Evolutionary conservation across 2,113 vertebrate genomes (phyloP).

Genomic region (Megaceryle maxima): DNA sequence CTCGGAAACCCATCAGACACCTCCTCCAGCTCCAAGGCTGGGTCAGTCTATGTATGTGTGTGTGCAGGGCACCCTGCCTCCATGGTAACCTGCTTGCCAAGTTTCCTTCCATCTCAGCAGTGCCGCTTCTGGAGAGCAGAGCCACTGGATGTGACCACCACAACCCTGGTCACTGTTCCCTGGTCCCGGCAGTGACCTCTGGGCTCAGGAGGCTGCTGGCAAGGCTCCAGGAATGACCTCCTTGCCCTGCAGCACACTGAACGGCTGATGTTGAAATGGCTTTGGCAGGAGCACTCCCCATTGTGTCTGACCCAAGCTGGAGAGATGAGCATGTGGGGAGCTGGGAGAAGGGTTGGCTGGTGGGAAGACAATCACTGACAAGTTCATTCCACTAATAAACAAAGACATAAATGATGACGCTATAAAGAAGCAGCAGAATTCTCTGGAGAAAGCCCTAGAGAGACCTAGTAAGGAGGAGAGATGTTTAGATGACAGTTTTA

Average conservation of each 20-base stretch:
- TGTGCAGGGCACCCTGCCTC: background rate
- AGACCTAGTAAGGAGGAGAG: slow-evolving; percentile 48
- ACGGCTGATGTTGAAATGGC: background rate
- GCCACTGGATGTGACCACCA: background rate
- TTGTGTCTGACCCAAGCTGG: slow-evolving; percentile 12
- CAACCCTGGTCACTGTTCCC: background rate
- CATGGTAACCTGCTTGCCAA: background rate
- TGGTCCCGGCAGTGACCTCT: background rate
- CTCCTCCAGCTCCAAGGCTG: background rate
- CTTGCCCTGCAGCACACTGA: background rate
- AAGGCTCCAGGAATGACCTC: background rate
- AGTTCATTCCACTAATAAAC: slow-evolving; percentile 56
- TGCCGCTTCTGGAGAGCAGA: background rate
- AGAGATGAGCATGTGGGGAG: slow-evolving; percentile 23
- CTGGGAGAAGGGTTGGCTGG: slow-evolving; percentile 4
- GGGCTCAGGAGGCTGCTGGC: rapidly evolving
- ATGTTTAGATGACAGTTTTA: slow-evolving; percentile 60
- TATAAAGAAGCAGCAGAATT: slow-evolving; percentile 17
- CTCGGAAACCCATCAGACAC: background rate
- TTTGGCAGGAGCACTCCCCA: slow-evolving; percentile 53
- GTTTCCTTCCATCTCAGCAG: background rate
- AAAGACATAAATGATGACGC: slow-evolving; percentile 42
- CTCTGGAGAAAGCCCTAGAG: slow-evolving; percentile 36
- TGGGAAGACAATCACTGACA: slow-evolving; percentile 39
- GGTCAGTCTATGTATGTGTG: rapidly evolving